These are phyloP conservation scores for Tachycineta bicolor DNA, from an alignment of 2,113 vertebrate genomes.

Conservation along the genomic window DNA sequence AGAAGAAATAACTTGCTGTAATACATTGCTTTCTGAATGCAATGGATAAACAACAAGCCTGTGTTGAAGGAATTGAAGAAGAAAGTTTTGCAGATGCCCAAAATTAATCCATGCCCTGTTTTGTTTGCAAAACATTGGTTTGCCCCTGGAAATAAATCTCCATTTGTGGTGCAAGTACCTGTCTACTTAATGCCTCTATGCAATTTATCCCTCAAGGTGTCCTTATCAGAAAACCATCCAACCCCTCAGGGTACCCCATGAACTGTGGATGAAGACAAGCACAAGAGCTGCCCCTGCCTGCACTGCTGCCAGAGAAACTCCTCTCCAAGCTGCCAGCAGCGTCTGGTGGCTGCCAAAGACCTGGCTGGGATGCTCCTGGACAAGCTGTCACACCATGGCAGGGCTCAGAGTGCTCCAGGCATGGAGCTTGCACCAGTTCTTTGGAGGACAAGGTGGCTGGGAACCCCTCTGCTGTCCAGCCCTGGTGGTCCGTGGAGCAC, in stretches of 20 bases:
- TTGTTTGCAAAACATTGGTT: not conserved
- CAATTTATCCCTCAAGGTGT: not conserved
- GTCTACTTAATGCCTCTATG: not conserved
- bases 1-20: not conserved
- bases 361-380: not conserved
- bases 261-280: not conserved
- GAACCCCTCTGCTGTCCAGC: rapidly evolving
- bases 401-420: not conserved
- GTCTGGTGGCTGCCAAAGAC: not conserved
- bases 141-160: not conserved
- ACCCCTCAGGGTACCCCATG: rapidly evolving
- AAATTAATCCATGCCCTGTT: not conserved
- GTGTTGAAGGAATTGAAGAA: not conserved
- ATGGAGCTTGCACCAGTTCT: rapidly evolving
- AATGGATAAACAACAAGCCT: not conserved
- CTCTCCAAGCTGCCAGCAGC: not conserved
- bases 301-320: not conserved
- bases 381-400: not conserved
- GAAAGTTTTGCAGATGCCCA: not conserved
- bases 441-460: not conserved
- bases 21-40: not conserved
- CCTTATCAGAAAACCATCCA: not conserved
- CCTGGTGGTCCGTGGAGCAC: not conserved
- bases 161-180: not conserved
- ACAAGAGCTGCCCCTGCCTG: not conserved